Percentiles rank a stretch among this genome's conserved stretches.
Evolutionary conservation across 2,797 vertebrate genomes (phyloP).

Genomic region (Atherinosoma microstoma): DNA sequence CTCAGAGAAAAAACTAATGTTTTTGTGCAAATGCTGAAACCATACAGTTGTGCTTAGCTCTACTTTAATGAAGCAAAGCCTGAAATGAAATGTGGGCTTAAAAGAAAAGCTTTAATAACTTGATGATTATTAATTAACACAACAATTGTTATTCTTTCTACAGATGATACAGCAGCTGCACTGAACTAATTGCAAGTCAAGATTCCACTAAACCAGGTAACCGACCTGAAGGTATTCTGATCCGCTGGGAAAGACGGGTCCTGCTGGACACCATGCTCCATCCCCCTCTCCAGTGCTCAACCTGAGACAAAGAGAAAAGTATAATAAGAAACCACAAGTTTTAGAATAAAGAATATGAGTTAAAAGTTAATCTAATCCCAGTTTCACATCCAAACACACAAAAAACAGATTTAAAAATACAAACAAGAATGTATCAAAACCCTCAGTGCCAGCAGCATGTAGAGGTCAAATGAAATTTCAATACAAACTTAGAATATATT

Average conservation of each 20-base stretch:
- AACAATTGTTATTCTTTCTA: slow-evolving; percentile 13
- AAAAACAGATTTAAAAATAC: slow-evolving; percentile 25
- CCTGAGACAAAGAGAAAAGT: slow-evolving; percentile 72
- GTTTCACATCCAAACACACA: slow-evolving; percentile 19
- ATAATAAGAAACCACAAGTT: not conserved
- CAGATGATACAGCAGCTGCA: not conserved
- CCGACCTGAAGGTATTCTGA: slow-evolving; percentile 91
- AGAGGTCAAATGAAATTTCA: slow-evolving; percentile 36
- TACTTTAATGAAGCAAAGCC: not conserved
- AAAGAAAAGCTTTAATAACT: not conserved
- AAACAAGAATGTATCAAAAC: slow-evolving; percentile 25
- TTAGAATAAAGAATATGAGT: not conserved
- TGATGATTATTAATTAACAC: slow-evolving; percentile 6
- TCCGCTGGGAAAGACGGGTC: slow-evolving; percentile 87
- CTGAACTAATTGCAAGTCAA: not conserved
- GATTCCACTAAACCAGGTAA: slow-evolving; percentile 8
- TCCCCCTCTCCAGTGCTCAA: slow-evolving; percentile 91
- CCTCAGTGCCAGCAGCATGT: not conserved
- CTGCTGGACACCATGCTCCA: slow-evolving; percentile 93
- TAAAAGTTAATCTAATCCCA: slow-evolving; percentile 12
- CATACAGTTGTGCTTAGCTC: not conserved
- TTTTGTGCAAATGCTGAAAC: not conserved
- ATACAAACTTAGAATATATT: slow-evolving; percentile 20
- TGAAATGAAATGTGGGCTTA: not conserved
- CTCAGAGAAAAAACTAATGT: not conserved